phyloP scores from a whole-genome alignment of 1,140 invertebrate species.

The Ericerus pela region DNA sequence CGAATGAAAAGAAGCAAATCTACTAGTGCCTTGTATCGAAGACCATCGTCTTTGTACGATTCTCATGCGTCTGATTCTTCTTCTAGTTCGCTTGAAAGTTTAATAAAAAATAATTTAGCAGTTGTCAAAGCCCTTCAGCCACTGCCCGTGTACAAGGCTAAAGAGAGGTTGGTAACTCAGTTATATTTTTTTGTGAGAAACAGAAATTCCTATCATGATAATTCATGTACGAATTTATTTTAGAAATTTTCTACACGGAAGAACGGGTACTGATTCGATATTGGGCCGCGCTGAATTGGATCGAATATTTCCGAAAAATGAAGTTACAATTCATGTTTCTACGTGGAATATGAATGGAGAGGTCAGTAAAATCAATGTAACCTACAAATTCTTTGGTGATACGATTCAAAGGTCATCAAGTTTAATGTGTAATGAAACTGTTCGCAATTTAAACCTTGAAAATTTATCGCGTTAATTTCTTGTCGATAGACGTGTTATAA shows the following conservation, averaged over 20 bases:
- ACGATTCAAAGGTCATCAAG: too few species aligned
- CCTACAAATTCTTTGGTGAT: too few species aligned
- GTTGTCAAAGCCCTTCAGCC: constrained; percentile 61
- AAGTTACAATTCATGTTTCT: constrained; percentile 74
- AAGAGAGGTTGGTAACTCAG: constrained; percentile 42
- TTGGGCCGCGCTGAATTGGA: constrained; percentile 68
- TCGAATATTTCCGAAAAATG: constrained; percentile 66
- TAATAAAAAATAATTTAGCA: constrained; percentile 52
- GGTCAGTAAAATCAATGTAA: too few species aligned
- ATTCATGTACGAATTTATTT: neutral
- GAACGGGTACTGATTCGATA: constrained; percentile 59
- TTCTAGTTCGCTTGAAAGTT: constrained; percentile 45
- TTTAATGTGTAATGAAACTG: too few species aligned
- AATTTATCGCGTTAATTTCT: too few species aligned
- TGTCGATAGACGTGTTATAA: too few species aligned
- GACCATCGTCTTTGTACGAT: constrained; percentile 18
- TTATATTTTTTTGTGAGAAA: neutral
- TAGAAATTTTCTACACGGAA: constrained; percentile 62
- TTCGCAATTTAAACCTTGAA: too few species aligned
- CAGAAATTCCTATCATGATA: neutral
- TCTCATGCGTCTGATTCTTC: neutral
- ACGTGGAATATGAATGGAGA: constrained; percentile 96
- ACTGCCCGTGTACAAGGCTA: constrained; percentile 59
- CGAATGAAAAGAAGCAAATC: neutral
- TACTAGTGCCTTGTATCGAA: neutral